Evolutionary conservation across 1,140 invertebrate species (phyloP), one percentile per base, ranked within the genome.

Genomic region (Papilio xuthus): DNA sequence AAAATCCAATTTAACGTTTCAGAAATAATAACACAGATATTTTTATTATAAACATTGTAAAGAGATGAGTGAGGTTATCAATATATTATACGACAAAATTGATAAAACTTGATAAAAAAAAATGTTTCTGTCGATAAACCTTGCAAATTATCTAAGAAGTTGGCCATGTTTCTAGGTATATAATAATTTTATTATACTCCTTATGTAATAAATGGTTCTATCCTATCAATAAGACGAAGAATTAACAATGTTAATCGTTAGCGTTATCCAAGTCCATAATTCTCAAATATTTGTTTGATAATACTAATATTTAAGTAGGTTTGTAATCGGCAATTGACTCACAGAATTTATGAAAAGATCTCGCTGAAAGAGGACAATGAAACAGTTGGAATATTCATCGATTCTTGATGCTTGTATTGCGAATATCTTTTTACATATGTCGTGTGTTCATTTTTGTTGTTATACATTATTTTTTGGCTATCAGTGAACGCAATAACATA

Each of bases 111-210:
- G 12, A 67, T 67, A 28, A 67, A 67, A 67, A 50, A 50, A 67
- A 32, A 56, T 56, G n/a, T 20, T 20, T 13, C 1, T 28, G 20
- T 67, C 26, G 60, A 67, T 67, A 67, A 32, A 67, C 60, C 26
- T 26, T 28, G 60, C 26, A 15, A 67, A 67, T 67, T 15, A 67
- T 67, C 60, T 28, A 15, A 67, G 26, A 28, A 28, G 60, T 10
- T 67, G 60, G 60, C 60, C 26, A 67, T 28, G 23, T 60, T 26
- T 63, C 28, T 28, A 67, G 13, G 23, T 67, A 67, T 28, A 67
- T 67, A 23, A 60, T 56, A 67, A 67, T 67, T 67, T 67, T 67
- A 67, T 67, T 13, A 67, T 15, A 28, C 4, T 67, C 60, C 12
- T 28, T 67, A 28, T 60, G 56, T 60, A 60, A 60, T 60, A 60